Percentiles rank a stretch among this genome's conserved stretches.
Conservation (phyloP, 2,113 vertebrate species). For the Eulacestoma nigropectus region DNA sequence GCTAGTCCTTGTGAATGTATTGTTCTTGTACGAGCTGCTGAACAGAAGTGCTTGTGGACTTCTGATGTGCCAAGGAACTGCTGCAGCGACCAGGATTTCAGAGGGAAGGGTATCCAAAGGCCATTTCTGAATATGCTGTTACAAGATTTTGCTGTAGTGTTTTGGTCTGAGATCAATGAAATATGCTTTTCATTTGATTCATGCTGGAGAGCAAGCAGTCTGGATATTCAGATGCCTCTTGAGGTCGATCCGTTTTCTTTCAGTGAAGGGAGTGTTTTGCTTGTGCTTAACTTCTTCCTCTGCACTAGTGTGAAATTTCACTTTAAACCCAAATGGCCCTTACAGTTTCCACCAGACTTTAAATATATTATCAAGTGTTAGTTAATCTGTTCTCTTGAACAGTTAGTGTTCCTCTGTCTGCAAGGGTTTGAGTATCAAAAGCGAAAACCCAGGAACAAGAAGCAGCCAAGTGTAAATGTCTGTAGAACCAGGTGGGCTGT, state of each 20-base stretch:
- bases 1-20: neutral
- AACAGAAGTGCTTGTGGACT: neutral
- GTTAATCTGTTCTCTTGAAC: neutral
- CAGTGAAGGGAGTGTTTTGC: neutral
- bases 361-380: neutral
- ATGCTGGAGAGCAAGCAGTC: neutral
- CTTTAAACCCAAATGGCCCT: neutral
- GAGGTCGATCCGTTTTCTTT: neutral
- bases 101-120: constrained; percentile 5
- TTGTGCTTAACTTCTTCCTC: constrained; percentile 14
- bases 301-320: neutral
- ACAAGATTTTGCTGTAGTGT: neutral
- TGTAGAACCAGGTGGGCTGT: constrained; percentile 15
- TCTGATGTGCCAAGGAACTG: neutral
- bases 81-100: neutral
- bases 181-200: constrained; percentile 30
- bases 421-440: neutral
- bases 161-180: constrained; percentile 33
- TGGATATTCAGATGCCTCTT: constrained; percentile 3
- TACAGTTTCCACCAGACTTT: neutral
- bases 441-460: neutral
- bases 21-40: neutral
- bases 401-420: neutral
- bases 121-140: neutral
- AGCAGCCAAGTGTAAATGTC: neutral